Conservation (phyloP, 2,113 vertebrate genomes). For the Oryzias celebensis region DNA sequence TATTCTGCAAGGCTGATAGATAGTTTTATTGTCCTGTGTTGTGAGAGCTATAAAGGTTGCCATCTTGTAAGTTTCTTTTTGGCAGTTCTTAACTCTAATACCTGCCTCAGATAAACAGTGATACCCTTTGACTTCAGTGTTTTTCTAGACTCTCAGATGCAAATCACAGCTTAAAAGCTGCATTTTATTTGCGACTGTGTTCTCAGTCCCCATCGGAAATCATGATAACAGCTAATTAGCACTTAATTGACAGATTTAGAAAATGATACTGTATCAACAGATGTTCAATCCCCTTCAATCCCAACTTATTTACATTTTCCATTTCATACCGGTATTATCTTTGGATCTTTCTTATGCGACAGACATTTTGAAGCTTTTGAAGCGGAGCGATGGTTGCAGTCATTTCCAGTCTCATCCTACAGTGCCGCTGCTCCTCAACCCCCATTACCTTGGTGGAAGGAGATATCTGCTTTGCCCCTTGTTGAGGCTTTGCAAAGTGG, state of each 20-base stretch:
- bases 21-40: slow-evolving; percentile 58
- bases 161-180: slow-evolving; percentile 33
- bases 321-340: background rate
- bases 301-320: slow-evolving; percentile 3
- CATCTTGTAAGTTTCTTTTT: slow-evolving; percentile 2
- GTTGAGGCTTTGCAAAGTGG: slow-evolving; percentile 54
- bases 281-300: slow-evolving; percentile 13
- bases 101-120: slow-evolving; percentile 59
- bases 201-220: slow-evolving; percentile 45
- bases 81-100: slow-evolving; percentile 10
- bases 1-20: too few species aligned
- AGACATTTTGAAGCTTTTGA: background rate
- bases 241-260: slow-evolving; percentile 49
- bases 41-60: slow-evolving; percentile 37
- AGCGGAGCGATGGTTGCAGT: background rate
- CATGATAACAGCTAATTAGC: slow-evolving; percentile 54
- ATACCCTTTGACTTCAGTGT: slow-evolving; percentile 38
- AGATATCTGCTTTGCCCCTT: slow-evolving; percentile 19
- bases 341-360: background rate
- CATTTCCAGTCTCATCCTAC: slow-evolving; percentile 13
- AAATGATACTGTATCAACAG: slow-evolving; percentile 17
- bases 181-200: slow-evolving; percentile 57
- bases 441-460: slow-evolving; percentile 27
- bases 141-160: slow-evolving; percentile 52
- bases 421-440: background rate